These are phyloP conservation scores for Helicoverpa armigera DNA, from an alignment of 1,140 invertebrate species.

Conservation along the genomic window DNA sequence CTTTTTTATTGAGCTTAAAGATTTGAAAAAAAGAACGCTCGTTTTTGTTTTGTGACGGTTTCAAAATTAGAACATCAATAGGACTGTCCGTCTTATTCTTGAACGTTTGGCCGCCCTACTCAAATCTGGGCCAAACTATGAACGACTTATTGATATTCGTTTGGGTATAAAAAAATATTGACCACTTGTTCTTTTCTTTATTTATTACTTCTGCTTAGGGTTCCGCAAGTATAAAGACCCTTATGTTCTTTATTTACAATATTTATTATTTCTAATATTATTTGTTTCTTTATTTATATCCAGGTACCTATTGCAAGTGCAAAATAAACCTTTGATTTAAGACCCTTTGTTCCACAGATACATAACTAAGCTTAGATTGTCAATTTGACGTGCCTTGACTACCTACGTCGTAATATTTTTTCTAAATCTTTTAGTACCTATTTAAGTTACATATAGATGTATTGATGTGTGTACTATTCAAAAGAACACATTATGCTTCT, in stretches of 20 bases:
- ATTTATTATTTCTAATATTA: neutral
- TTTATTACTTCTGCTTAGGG: constrained; percentile 15
- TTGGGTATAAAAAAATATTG: constrained; percentile 11
- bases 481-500: too few relatives aligned
- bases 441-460: too few relatives aligned
- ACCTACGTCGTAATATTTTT: too few relatives aligned
- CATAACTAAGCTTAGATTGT: too few relatives aligned
- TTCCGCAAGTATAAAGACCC: neutral
- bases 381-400: too few relatives aligned
- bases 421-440: too few relatives aligned
- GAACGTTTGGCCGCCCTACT: neutral
- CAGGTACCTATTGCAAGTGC: too few relatives aligned
- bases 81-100: neutral
- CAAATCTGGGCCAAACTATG: constrained; percentile 22
- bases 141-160: constrained; percentile 30
- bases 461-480: too few relatives aligned
- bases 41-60: too few relatives aligned
- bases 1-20: too few relatives aligned
- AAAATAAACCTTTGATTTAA: neutral
- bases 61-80: neutral
- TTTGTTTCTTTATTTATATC: neutral
- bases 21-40: too few relatives aligned
- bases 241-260: neutral
- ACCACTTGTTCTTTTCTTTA: constrained; percentile 8
- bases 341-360: too few relatives aligned